Evolutionary conservation across 2,797 vertebrate genomes (phyloP).

Genomic region (Protonibea diacanthus): DNA sequence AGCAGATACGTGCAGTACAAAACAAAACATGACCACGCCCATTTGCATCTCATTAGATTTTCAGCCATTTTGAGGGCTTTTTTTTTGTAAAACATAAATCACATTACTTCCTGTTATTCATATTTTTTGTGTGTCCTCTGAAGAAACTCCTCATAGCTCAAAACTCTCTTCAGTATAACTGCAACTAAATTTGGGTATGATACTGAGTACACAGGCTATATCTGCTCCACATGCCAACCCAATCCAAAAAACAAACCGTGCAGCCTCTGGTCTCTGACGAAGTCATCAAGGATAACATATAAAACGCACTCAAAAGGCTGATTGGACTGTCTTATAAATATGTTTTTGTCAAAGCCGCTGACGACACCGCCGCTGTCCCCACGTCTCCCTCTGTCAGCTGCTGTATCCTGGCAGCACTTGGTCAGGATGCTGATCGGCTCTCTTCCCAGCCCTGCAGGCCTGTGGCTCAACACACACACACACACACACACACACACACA

Average conservation of each 20-base stretch:
- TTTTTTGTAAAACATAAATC: neutral
- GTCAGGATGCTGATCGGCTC: slow-evolving; percentile 15
- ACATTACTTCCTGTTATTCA: neutral
- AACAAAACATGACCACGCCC: too few species aligned
- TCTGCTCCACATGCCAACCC: neutral
- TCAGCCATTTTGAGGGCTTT: neutral
- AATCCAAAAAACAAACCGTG: neutral
- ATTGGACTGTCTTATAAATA: neutral
- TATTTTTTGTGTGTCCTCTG: neutral
- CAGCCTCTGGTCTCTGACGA: neutral
- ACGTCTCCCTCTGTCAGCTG: slow-evolving; percentile 15
- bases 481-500: neutral
- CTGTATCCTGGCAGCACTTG: slow-evolving; percentile 21
- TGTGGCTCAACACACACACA: slow-evolving; percentile 28
- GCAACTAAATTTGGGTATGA: neutral
- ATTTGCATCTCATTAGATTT: too few species aligned
- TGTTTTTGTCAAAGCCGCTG: neutral
- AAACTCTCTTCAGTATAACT: neutral
- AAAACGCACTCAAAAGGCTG: neutral
- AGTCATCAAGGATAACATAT: neutral
- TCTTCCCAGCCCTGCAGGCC: slow-evolving; percentile 30
- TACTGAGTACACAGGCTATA: neutral
- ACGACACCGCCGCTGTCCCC: neutral
- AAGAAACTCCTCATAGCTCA: neutral
- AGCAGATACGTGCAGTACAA: too few species aligned